Conservation (phyloP, 1,140 invertebrate species). For the Trypoxylus dichotomus region DNA sequence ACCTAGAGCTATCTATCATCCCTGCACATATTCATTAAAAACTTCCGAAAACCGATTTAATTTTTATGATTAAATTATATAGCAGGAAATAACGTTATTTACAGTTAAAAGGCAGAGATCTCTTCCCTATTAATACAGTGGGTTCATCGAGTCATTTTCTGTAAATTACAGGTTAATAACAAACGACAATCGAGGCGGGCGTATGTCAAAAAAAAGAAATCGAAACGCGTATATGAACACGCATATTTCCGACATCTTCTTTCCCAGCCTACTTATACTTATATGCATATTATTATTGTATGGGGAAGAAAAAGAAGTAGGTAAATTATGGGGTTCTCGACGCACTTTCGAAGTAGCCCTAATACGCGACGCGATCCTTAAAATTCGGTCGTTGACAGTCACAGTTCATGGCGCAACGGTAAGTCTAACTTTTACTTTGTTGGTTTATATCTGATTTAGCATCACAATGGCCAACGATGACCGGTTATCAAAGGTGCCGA, state of each 20-base stretch:
- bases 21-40: constrained; percentile 1
- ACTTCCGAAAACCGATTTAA: not conserved
- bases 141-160: not conserved
- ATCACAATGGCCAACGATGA: constrained; percentile 41
- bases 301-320: not conserved
- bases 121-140: not conserved
- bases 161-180: constrained; percentile 10
- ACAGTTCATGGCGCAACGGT: constrained; percentile 38
- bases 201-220: constrained; percentile 14
- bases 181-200: constrained; percentile 4
- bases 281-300: constrained; percentile 10
- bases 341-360: constrained; percentile 15
- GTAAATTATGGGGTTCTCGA: not conserved
- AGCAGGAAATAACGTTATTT: not conserved
- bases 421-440: constrained; percentile 35
- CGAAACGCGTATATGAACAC: not conserved
- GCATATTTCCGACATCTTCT: constrained; percentile 1
- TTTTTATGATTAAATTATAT: not conserved
- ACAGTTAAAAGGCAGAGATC: not conserved
- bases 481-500: constrained; percentile 44
- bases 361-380: constrained; percentile 6
- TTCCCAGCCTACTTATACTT: not conserved
- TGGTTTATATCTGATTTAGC: constrained; percentile 41
- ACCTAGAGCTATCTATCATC: not conserved
- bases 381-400: constrained; percentile 37